A percentile compares a stretch with the other conserved stretches of the same genome.
phyloP scores from a whole-genome alignment of 2,888 invertebrate genomes.

The Thecocarcelia acutangulata region DNA sequence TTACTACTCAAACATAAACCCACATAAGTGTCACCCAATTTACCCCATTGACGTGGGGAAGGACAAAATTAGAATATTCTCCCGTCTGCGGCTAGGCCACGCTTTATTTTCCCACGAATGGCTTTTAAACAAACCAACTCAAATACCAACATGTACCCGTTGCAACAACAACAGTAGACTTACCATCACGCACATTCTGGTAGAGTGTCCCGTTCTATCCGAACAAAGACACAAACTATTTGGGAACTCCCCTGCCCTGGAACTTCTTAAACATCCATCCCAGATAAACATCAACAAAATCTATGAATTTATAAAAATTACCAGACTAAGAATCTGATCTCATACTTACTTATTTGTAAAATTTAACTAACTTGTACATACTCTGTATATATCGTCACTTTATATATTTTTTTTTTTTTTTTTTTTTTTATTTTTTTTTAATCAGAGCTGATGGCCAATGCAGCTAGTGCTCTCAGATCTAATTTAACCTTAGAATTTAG shows the following conservation, averaged over 20 bases:
- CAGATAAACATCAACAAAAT: slow-evolving; percentile 4
- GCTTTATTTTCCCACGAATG: too few relatives aligned
- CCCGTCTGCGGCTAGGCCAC: slow-evolving; percentile 3
- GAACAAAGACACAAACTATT: not conserved
- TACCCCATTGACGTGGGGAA: not conserved
- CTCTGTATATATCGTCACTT: too few relatives aligned
- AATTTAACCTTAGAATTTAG: too few relatives aligned
- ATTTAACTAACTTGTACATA: too few relatives aligned
- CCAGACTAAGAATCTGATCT: slow-evolving; percentile 12
- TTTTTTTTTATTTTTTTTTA: too few relatives aligned
- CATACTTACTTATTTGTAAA: too few relatives aligned
- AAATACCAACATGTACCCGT: not conserved
- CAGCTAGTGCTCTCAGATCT: too few relatives aligned
- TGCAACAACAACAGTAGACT: not conserved
- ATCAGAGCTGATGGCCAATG: too few relatives aligned
- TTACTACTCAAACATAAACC: slow-evolving; percentile 4
- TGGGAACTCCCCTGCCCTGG: not conserved
- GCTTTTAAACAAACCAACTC: not conserved
- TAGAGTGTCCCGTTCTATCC: not conserved
- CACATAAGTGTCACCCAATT: not conserved
- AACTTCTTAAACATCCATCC: slow-evolving; percentile 14
- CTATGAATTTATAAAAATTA: not conserved
- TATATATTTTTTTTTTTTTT: too few relatives aligned
- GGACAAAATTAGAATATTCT: slow-evolving; percentile 10
- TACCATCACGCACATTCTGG: not conserved